Evolutionary conservation across 2,113 vertebrate species (phyloP).

Genomic region (Equus przewalskii): DNA sequence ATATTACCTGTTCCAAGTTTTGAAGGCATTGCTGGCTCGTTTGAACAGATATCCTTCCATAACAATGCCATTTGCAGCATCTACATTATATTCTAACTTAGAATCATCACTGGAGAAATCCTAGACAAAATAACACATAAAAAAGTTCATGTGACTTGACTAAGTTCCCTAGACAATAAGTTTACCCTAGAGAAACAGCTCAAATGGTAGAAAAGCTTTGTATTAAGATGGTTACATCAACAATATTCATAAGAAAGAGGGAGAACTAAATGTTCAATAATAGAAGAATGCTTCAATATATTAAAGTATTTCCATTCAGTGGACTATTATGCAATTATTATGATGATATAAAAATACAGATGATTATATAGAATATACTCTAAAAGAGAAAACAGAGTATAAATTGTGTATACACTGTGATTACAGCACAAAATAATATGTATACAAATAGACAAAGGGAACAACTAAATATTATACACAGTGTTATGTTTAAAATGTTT

Average conservation of each 20-base stretch:
- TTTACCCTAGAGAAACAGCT: constrained; percentile 1
- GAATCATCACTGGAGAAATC: constrained; percentile 97
- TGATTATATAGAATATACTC: neutral
- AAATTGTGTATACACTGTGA: neutral
- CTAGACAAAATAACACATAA: constrained; percentile 86
- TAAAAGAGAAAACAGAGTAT: constrained; percentile 22
- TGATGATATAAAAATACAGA: neutral
- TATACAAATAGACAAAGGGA: constrained; percentile 3
- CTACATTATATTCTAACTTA: constrained; percentile 97
- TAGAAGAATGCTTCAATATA: neutral
- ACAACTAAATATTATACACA: neutral
- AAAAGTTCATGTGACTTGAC: constrained; percentile 47
- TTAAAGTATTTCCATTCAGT: neutral
- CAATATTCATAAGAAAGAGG: neutral
- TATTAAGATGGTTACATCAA: neutral
- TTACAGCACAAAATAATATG: constrained; percentile 40
- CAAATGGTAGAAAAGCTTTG: constrained; percentile 16
- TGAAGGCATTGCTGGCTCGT: constrained; percentile 99
- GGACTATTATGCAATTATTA: neutral
- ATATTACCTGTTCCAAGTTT: constrained; percentile 98
- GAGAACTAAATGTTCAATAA: constrained; percentile 34
- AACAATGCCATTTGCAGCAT: constrained; percentile 96
- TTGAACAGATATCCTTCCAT: constrained; percentile 99
- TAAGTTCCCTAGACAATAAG: constrained; percentile 15
- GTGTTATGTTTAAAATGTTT: constrained; percentile 37